Evolutionary conservation across 2,797 vertebrate genomes (phyloP).

Genomic region (Zalophus californianus): DNA sequence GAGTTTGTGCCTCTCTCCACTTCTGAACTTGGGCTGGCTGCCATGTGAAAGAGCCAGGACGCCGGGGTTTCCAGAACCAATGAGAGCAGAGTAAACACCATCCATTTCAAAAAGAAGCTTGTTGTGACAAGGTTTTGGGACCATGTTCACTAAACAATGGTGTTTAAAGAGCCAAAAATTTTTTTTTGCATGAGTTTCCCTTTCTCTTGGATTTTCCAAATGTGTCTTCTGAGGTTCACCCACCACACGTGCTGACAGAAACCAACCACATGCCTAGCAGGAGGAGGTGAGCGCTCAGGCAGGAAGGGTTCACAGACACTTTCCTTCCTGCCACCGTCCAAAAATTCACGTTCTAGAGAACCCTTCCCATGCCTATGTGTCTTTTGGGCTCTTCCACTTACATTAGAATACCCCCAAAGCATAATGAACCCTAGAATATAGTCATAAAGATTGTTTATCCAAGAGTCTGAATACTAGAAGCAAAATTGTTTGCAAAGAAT

Average conservation of each 20-base stretch:
- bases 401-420: not conserved
- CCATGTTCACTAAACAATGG: not conserved
- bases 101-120: conserved; percentile 57
- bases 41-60: not conserved
- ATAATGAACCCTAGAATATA: not conserved
- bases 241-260: not conserved
- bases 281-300: not conserved
- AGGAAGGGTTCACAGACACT: not conserved
- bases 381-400: not conserved
- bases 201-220: conserved; percentile 41
- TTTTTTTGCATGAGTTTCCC: not conserved
- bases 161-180: not conserved
- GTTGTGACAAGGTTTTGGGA: conserved; percentile 10
- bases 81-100: conserved; percentile 27
- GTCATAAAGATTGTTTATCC: not conserved
- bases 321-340: not conserved
- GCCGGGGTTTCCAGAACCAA: not conserved
- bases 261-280: not conserved
- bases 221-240: not conserved
- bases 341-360: not conserved
- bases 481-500: conserved; percentile 13
- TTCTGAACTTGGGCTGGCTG: not conserved
- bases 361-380: not conserved
- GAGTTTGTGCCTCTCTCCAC: not conserved
- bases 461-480: not conserved